Base-by-base conservation (phyloP, 2,797 vertebrate species). In the Coranthus polyacanthus region DNA sequence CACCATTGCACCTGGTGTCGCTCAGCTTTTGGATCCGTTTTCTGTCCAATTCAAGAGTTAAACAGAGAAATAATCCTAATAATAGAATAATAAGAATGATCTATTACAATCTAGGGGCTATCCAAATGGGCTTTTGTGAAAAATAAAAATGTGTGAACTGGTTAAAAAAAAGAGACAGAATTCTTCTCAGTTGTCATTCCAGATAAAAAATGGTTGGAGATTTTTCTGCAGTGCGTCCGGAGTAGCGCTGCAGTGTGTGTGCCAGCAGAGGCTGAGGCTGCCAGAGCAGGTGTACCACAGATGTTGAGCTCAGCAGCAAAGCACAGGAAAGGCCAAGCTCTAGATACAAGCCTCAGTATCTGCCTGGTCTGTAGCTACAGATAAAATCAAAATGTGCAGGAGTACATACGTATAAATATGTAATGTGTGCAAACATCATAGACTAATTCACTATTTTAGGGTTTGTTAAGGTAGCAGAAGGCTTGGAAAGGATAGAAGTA, bases 211-310 rank as follows among this genome's bases (percentile, higher is more conserved):
- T 45, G 11, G 3, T 21, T 39, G 2, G 24, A 16, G 24, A 46
- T 29, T 44, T 77, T 61, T 42, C 68, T 72, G 72, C 64, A 54
- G 26, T 26, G 44, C 22, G 7, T 45, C 42, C 55, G 44, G 34
- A 56, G 41, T 49, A 24, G 44, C 3, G 1, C 60, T 47, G 50
- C 37, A 51, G 26, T 29, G 39, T 3, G 61, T 17, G 41, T 47
- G 71, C 75, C 75, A 78, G 46, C 7, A 58, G 49, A 78, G 41
- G 37, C 55, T 7, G 54, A 68, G 58, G 15, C 58, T 77, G 75
- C 70, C 80, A 83, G 52, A 78, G 58, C 82, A 90, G 88, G 88
- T 90, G 86, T 47, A 82, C 10, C 75, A 47, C 88, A 88, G 84
- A 88, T 87, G 88, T 85, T 78, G 6, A 43, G 52, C 56, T 80